These are phyloP conservation scores for Crotalus horridus DNA, from an alignment of 2,113 vertebrate species.

Conservation along the genomic window DNA sequence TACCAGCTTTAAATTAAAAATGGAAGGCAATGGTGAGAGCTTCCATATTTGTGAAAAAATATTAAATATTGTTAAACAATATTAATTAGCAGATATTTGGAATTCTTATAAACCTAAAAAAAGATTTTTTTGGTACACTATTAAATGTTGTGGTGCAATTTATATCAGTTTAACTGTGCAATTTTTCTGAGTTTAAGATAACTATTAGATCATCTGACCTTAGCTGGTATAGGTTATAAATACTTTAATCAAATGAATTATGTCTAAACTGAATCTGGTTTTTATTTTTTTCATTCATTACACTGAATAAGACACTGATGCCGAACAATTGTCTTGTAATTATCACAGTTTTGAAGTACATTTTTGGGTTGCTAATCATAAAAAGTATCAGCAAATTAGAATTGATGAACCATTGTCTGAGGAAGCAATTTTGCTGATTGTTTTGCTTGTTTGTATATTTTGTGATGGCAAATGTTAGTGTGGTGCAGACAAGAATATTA, in stretches of 20 bases:
- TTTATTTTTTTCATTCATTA: slow-evolving; percentile 28
- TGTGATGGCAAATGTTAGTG: neutral
- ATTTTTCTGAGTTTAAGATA: neutral
- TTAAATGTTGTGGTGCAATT: neutral
- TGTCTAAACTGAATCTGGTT: slow-evolving; percentile 1
- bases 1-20: no score
- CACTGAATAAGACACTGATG: neutral
- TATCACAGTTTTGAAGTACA: neutral
- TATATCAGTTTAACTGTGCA: neutral
- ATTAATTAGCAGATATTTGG: no score
- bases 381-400: neutral
- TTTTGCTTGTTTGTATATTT: slow-evolving; percentile 14
- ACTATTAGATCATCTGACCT: slow-evolving; percentile 6
- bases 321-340: slow-evolving; percentile 27
- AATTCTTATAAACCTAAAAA: neutral
- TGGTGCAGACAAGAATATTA: slow-evolving; percentile 8
- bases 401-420: slow-evolving; percentile 28
- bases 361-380: slow-evolving; percentile 14
- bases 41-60: no score
- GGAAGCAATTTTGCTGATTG: neutral
- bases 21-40: no score
- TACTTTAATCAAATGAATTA: slow-evolving; percentile 20
- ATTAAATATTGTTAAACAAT: no score
- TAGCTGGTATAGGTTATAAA: slow-evolving; percentile 14
- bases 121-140: neutral